phyloP scores from a whole-genome alignment of 2,113 vertebrate species.

The Syngnathus floridae region DNA sequence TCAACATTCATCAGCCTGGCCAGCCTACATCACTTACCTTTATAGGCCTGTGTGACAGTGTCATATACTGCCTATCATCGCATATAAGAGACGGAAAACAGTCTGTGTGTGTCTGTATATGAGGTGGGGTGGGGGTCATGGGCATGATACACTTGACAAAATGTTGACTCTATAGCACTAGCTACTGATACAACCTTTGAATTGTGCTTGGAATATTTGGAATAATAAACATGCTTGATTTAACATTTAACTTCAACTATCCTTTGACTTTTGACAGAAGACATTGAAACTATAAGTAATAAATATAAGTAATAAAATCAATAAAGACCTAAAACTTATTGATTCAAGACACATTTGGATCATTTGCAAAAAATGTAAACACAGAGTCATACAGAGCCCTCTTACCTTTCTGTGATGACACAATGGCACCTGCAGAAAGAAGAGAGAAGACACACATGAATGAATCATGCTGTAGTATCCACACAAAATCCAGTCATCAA shows the following conservation, averaged over 20 bases:
- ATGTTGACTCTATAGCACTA: slow-evolving; percentile 8
- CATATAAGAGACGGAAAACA: slow-evolving; percentile 16
- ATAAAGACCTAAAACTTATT: too few species aligned
- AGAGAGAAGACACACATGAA: slow-evolving; percentile 37
- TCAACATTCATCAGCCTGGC: slow-evolving; percentile 58
- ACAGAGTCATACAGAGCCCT: slow-evolving; percentile 5
- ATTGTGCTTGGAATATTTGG: not conserved
- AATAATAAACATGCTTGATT: not conserved
- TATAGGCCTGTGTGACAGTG: slow-evolving; percentile 55
- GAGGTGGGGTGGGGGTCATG: not conserved
- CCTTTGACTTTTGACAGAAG: too few species aligned
- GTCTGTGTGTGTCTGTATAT: slow-evolving; percentile 4
- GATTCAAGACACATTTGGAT: too few species aligned
- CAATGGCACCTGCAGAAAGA: slow-evolving; percentile 56
- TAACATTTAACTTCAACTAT: not conserved
- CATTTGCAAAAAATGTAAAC: too few species aligned
- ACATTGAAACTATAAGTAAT: too few species aligned
- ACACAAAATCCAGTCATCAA: slow-evolving; percentile 26
- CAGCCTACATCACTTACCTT: slow-evolving; percentile 61
- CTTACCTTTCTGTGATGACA: slow-evolving; percentile 72
- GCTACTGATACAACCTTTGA: not conserved
- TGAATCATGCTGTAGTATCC: slow-evolving; percentile 33
- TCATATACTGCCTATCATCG: slow-evolving; percentile 34
- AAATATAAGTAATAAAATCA: too few species aligned
- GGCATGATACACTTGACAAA: slow-evolving; percentile 21